Evolutionary conservation across 2,888 invertebrate genomes (phyloP).

Genomic region (Cistogaster globosa): DNA sequence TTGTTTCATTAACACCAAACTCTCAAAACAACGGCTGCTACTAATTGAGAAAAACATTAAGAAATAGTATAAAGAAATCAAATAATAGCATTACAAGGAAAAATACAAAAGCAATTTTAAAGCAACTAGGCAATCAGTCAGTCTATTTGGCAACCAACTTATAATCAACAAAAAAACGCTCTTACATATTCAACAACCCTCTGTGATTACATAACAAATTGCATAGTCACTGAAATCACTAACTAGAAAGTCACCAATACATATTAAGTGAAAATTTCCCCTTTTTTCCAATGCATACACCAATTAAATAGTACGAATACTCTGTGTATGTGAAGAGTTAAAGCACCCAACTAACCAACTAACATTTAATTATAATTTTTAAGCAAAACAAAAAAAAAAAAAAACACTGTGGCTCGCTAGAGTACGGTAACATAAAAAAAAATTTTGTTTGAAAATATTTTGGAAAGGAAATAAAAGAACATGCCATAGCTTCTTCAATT

Average conservation of each 20-base stretch:
- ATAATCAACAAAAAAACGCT: conserved; percentile 27
- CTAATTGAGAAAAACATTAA: background rate
- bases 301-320: background rate
- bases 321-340: background rate
- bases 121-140: background rate
- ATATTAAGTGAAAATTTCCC: conserved; percentile 30
- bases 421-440: too few relatives aligned
- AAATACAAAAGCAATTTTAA: background rate
- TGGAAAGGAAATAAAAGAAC: too few relatives aligned
- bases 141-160: background rate
- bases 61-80: too few relatives aligned
- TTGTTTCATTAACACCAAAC: conserved; percentile 38
- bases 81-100: background rate
- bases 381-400: conserved; percentile 13
- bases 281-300: background rate
- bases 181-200: conserved; percentile 35
- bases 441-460: too few relatives aligned
- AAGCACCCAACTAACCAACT: background rate
- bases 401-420: background rate
- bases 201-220: conserved; percentile 35
- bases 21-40: conserved; percentile 5
- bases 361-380: conserved; percentile 35
- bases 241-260: conserved; percentile 11
- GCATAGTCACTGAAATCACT: conserved; percentile 14
- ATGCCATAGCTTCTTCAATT: too few relatives aligned